A percentile compares a stretch with the other conserved stretches of the same genome.
phyloP scores from a whole-genome alignment of 2,888 invertebrate genomes.

The Stegana nigrithorax region DNA sequence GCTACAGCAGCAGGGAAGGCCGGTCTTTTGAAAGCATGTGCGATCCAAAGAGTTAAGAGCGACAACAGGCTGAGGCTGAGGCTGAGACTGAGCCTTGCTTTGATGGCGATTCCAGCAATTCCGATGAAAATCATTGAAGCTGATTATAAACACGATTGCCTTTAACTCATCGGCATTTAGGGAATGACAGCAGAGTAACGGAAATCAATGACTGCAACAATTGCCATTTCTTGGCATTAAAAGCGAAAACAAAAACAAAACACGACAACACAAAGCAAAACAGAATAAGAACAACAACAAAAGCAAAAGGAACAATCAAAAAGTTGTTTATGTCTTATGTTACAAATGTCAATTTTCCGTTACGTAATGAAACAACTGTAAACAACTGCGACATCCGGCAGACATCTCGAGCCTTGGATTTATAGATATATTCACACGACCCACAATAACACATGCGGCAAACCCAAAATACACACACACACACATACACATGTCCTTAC shows the following conservation, averaged over 20 bases:
- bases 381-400: neutral
- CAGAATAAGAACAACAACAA: no score
- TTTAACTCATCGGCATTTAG: no score
- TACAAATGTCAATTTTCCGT: no score
- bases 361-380: neutral
- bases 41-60: constrained; percentile 5
- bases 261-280: neutral
- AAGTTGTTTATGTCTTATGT: neutral
- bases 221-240: neutral
- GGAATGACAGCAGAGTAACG: neutral
- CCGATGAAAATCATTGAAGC: no score
- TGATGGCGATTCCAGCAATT: no score
- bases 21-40: neutral
- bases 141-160: constrained; percentile 6
- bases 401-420: neutral
- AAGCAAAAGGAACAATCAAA: no score
- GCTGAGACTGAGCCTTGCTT: neutral
- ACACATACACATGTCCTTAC: no score
- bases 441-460: no score
- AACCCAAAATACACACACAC: no score
- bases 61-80: neutral
- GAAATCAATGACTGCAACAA: constrained; percentile 14
- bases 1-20: constrained; percentile 34
- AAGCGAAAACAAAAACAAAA: neutral
- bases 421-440: neutral